Conservation (phyloP, 1,140 invertebrate species). For the Hylaeus volcanicus region DNA sequence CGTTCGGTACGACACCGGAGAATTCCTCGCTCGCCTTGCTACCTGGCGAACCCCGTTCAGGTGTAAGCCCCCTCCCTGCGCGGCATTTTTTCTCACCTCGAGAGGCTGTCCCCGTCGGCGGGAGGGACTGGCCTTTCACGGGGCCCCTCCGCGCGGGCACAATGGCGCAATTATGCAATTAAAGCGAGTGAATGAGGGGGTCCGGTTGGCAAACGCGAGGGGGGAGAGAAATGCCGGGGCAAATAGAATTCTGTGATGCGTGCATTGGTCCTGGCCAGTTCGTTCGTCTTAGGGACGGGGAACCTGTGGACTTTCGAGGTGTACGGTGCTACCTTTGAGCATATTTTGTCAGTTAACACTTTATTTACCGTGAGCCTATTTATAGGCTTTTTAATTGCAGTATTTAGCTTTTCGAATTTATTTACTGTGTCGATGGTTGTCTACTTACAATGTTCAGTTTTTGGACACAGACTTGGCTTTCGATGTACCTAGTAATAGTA, state of each 20-base stretch:
- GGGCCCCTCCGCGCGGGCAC: constrained; percentile 52
- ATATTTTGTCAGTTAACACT: too few species aligned
- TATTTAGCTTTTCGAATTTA: too few species aligned
- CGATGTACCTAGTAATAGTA: too few species aligned
- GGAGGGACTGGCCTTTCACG: constrained; percentile 50
- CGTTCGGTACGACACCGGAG: not conserved
- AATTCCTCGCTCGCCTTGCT: not conserved
- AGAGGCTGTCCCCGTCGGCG: not conserved
- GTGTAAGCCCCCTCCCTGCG: not conserved
- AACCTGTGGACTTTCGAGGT: too few species aligned
- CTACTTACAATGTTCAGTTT: too few species aligned
- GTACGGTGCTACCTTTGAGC: too few species aligned
- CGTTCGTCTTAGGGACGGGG: not conserved
- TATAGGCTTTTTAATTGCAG: too few species aligned
- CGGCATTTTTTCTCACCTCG: constrained; percentile 41
- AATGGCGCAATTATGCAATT: constrained; percentile 77
- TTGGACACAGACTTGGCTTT: too few species aligned
- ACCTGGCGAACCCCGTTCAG: constrained; percentile 3
- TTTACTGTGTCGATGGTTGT: too few species aligned
- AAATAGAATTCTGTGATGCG: constrained; percentile 54
- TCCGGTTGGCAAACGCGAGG: not conserved
- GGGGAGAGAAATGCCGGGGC: constrained; percentile 20
- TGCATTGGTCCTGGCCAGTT: not conserved
- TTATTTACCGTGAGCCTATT: too few species aligned
- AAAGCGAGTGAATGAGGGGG: constrained; percentile 61